Evolutionary conservation across 2,113 vertebrate genomes (phyloP).

Genomic region (Sclerurus mexicanus): DNA sequence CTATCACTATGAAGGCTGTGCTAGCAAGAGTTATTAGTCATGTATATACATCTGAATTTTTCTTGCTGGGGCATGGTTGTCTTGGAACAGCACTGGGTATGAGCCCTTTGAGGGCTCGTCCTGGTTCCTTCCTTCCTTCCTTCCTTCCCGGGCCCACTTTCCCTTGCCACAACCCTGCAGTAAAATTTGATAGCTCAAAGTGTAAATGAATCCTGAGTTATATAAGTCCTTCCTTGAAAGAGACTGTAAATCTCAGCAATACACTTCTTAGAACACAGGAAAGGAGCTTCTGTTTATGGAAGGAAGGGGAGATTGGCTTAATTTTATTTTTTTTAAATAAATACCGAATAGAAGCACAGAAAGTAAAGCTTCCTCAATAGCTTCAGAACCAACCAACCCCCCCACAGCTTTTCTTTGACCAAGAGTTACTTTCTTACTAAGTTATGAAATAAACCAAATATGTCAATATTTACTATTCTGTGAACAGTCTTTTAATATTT

Average conservation of each 20-base stretch:
- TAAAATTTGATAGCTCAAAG: neutral
- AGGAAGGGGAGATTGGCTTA: neutral
- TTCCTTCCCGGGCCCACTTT: neutral
- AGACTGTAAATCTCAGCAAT: neutral
- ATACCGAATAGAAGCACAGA: neutral
- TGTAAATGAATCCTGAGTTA: neutral
- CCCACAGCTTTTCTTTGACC: neutral
- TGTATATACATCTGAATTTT: neutral
- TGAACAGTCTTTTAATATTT: neutral
- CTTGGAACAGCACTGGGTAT: neutral
- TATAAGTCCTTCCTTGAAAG: neutral
- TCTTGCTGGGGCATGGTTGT: neutral
- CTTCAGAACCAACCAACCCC: neutral
- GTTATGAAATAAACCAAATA: neutral
- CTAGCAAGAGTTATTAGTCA: neutral
- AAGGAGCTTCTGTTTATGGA: neutral
- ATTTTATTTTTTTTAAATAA: neutral
- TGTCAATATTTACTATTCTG: neutral
- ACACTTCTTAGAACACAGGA: neutral
- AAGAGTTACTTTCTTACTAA: neutral
- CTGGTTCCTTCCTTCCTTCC: neutral
- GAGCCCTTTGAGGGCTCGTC: neutral
- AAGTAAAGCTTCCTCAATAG: neutral
- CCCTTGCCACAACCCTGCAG: neutral
- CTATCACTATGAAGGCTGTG: neutral